phyloP scores from a whole-genome alignment of 64 coral and sea anemone species.

The Acropora yongei region DNA sequence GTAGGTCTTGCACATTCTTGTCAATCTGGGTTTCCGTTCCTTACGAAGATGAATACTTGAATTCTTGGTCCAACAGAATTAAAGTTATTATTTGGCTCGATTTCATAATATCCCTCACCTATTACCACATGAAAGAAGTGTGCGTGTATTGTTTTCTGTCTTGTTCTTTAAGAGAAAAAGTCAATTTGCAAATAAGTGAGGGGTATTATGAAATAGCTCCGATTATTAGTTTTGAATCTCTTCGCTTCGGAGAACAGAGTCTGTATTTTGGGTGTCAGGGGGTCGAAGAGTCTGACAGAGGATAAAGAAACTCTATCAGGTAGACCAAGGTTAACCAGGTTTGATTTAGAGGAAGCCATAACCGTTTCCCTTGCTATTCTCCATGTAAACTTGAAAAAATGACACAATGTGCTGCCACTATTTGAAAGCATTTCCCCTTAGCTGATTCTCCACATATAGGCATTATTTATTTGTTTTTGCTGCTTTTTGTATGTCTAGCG shows the following conservation, averaged over 20 bases:
- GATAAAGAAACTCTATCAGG: background rate
- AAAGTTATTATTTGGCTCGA: background rate
- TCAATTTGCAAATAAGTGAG: too few relatives aligned
- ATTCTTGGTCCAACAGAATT: conserved; percentile 58
- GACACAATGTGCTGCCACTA: too few relatives aligned
- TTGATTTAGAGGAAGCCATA: conserved; percentile 1
- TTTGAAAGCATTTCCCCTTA: too few relatives aligned
- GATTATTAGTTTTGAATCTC: background rate
- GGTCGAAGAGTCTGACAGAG: conserved; percentile 13
- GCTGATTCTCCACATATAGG: too few relatives aligned
- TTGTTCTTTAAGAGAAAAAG: too few relatives aligned
- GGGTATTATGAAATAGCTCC: too few relatives aligned
- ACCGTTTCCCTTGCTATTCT: conserved; percentile 55
- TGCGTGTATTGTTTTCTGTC: too few relatives aligned
- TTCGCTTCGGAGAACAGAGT: conserved; percentile 25
- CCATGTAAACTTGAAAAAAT: conserved; percentile 58
- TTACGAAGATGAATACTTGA: conserved; percentile 23
- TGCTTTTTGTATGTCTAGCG: too few relatives aligned
- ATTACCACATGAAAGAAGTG: too few relatives aligned
- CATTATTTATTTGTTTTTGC: too few relatives aligned
- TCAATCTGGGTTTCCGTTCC: background rate
- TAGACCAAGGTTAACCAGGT: background rate
- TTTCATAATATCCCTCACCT: too few relatives aligned
- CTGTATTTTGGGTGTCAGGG: conserved; percentile 46
- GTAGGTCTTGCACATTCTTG: conserved; percentile 24